Conservation (phyloP, 2,113 vertebrate genomes). For the Carassius carassius region DNA sequence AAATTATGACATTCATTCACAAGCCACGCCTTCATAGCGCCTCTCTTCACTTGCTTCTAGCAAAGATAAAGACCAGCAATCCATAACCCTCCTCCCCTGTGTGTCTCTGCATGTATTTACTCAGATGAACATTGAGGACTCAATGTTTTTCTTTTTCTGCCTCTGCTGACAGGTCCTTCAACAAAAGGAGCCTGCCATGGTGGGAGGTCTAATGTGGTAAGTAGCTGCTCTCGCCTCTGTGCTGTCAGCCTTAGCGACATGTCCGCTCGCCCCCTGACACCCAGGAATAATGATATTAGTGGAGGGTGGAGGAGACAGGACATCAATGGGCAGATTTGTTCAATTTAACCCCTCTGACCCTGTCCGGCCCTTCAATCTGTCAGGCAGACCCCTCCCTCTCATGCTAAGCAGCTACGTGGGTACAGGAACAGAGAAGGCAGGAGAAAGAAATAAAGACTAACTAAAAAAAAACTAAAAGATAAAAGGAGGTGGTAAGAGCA, state of each 20-base stretch:
- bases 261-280: constrained; percentile 54
- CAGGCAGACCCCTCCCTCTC: constrained; percentile 52
- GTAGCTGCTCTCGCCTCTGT: constrained; percentile 48
- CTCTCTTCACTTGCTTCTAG: not conserved
- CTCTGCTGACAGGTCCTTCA: constrained; percentile 48
- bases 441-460: not conserved
- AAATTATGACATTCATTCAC: not conserved
- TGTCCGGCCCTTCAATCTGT: constrained; percentile 53
- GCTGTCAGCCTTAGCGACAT: constrained; percentile 58
- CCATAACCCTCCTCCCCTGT: not conserved
- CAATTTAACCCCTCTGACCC: constrained; percentile 69
- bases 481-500: not conserved
- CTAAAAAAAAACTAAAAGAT: not conserved
- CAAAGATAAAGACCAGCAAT: constrained; percentile 25
- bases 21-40: not conserved
- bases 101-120: constrained; percentile 37
- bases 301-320: constrained; percentile 65
- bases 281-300: constrained; percentile 65
- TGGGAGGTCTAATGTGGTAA: constrained; percentile 59
- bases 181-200: constrained; percentile 54
- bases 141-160: constrained; percentile 53
- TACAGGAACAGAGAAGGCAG: not conserved
- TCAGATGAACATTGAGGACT: constrained; percentile 48
- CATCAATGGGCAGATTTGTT: constrained; percentile 71
- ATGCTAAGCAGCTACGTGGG: constrained; percentile 41